Percentiles rank a stretch among this genome's conserved stretches.
Evolutionary conservation across 2,113 vertebrate genomes (phyloP).

Genomic region (Butorides virescens): DNA sequence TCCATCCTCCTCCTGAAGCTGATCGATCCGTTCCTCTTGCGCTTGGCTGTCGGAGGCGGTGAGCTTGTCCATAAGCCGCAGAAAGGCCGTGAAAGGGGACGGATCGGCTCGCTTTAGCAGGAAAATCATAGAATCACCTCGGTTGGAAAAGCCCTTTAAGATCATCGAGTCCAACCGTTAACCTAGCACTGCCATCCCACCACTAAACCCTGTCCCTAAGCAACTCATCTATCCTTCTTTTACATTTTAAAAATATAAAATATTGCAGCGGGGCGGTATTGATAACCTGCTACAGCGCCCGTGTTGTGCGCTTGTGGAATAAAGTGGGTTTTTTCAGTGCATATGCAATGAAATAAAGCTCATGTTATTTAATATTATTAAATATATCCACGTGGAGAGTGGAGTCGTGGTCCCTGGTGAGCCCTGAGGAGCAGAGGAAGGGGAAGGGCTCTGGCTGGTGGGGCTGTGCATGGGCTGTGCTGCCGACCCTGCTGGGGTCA

Average conservation of each 20-base stretch:
- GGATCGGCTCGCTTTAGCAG: no score
- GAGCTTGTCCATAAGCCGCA: fast-evolving
- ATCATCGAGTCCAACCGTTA: no score
- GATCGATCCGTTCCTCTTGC: no score
- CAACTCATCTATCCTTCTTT: no score
- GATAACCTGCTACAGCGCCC: fast-evolving
- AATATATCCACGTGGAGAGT: fast-evolving
- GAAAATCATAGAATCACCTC: no score
- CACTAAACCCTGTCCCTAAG: no score
- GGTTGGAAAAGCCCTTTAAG: no score
- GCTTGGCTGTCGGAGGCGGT: fast-evolving
- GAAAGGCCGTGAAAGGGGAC: neutral
- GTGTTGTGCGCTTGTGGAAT: fast-evolving
- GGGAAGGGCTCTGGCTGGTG: neutral
- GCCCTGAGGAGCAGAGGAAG: neutral
- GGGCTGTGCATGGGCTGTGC: neutral
- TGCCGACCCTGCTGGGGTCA: fast-evolving
- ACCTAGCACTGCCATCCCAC: no score
- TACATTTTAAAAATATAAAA: neutral
- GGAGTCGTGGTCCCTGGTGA: no score
- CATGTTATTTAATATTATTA: neutral
- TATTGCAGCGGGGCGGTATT: fast-evolving
- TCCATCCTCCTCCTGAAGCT: neutral
- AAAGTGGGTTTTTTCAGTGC: neutral
- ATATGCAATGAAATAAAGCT: neutral